Evolutionary conservation across 1,140 invertebrate species (phyloP).

Genomic region (Lasaia peninsularis): DNA sequence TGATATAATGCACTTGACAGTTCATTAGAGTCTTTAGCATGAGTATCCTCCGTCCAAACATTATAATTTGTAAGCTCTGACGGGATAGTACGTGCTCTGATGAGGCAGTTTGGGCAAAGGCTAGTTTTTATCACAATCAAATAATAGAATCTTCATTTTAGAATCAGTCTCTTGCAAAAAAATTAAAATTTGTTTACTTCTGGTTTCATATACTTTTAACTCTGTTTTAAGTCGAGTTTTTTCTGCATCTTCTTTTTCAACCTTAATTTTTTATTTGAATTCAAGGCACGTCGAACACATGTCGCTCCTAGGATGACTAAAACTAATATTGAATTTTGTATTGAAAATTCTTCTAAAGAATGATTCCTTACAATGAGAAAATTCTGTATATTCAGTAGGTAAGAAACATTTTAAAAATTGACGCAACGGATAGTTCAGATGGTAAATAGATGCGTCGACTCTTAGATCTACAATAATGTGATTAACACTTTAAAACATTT

Average conservation of each 20-base stretch:
- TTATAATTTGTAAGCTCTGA: conserved; percentile 15
- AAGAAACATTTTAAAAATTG: conserved; percentile 14
- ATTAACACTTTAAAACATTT: conserved; percentile 14
- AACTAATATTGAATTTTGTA: conserved; percentile 10
- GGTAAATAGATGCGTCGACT: conserved; percentile 13
- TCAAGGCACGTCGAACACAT: conserved; percentile 14
- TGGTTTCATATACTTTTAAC: background rate
- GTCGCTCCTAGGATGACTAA: conserved; percentile 8
- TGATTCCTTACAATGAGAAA: conserved; percentile 9
- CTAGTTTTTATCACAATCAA: conserved; percentile 19
- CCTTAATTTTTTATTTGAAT: conserved; percentile 12
- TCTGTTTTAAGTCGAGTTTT: background rate
- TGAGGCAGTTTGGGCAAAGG: conserved; percentile 17
- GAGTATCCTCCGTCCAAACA: conserved; percentile 5
- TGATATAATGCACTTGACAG: background rate
- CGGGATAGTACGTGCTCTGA: conserved; percentile 18
- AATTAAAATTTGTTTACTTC: background rate
- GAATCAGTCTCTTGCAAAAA: background rate
- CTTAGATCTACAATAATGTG: conserved; percentile 13
- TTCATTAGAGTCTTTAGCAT: conserved; percentile 1
- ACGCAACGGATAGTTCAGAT: conserved; percentile 1
- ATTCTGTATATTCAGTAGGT: background rate
- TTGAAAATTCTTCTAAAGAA: conserved; percentile 15
- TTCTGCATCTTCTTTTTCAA: conserved; percentile 5
- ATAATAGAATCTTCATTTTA: conserved; percentile 9